These are phyloP conservation scores for Drosophila tsacasi DNA, from an alignment of 1,140 invertebrate species.

Conservation along the genomic window DNA sequence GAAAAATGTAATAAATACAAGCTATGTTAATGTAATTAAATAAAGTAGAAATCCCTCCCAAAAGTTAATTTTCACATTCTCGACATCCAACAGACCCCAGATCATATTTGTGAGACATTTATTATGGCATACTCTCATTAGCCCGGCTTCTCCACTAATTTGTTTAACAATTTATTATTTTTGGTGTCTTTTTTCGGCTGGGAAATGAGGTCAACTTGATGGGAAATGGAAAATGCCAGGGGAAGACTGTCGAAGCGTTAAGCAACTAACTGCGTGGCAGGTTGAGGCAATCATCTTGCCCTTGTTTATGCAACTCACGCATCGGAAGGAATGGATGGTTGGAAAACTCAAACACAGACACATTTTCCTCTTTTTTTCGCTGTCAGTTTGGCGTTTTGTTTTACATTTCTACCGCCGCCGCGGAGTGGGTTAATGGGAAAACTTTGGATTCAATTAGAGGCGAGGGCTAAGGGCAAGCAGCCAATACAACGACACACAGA, in stretches of 20 bases:
- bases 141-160: constrained; percentile 62
- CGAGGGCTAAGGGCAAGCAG: constrained; percentile 42
- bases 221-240: constrained; percentile 38
- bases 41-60: constrained; percentile 11
- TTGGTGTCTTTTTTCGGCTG: constrained; percentile 14
- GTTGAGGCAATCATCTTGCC: constrained; percentile 60
- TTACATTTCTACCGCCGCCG: constrained; percentile 22
- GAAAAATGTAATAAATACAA: neutral
- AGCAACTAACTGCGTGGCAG: constrained; percentile 51
- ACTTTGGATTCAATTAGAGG: constrained; percentile 62
- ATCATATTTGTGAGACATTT: constrained; percentile 59
- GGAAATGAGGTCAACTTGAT: constrained; percentile 66
- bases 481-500: constrained; percentile 13
- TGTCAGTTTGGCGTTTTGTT: constrained; percentile 55
- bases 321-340: constrained; percentile 28
- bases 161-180: constrained; percentile 29
- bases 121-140: constrained; percentile 64
- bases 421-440: constrained; percentile 49
- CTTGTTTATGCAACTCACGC: constrained; percentile 76
- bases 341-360: constrained; percentile 59
- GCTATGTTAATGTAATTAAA: neutral
- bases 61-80: constrained; percentile 20
- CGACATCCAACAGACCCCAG: constrained; percentile 42
- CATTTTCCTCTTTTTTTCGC: constrained; percentile 58
- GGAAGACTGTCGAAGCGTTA: constrained; percentile 76